phyloP scores from a whole-genome alignment of 1,140 invertebrate species.

The Magallana ariakensis region DNA sequence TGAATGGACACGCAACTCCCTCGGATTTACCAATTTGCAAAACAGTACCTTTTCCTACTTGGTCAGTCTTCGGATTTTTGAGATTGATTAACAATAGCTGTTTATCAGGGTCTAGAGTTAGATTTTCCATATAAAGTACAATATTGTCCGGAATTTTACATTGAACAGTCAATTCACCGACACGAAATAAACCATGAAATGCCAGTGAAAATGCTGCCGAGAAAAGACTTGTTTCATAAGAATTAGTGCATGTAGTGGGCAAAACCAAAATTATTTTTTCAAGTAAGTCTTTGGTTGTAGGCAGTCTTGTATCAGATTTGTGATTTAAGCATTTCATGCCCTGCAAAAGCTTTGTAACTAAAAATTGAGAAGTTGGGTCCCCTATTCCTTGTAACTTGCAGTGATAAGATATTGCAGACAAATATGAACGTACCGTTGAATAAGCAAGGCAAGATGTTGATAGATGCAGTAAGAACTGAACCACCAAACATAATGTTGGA shows the following conservation, averaged over 20 bases:
- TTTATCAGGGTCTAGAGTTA: not conserved
- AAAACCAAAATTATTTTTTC: slow-evolving; percentile 10
- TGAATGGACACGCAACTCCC: not conserved
- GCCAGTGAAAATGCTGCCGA: slow-evolving; percentile 25
- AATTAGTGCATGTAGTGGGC: not conserved
- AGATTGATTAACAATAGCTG: slow-evolving; percentile 3
- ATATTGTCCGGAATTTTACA: not conserved
- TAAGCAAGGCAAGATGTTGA: too few species aligned
- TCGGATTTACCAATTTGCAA: not conserved
- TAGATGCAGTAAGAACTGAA: too few species aligned
- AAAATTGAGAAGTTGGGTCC: too few species aligned
- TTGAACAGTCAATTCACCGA: slow-evolving; percentile 11
- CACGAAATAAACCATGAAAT: slow-evolving; percentile 10
- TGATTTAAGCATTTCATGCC: not conserved
- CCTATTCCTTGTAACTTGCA: too few species aligned
- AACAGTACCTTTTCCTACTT: slow-evolving; percentile 11
- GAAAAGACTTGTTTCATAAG: not conserved
- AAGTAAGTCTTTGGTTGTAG: not conserved
- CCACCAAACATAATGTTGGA: too few species aligned
- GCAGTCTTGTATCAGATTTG: not conserved
- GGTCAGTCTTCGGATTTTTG: not conserved
- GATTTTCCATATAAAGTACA: not conserved
- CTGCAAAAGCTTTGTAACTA: too few species aligned
- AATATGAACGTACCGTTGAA: too few species aligned
- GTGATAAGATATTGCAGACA: too few species aligned